phyloP scores from a whole-genome alignment of 2,888 invertebrate species.

The Sinodicranocentrus sp. region DNA sequence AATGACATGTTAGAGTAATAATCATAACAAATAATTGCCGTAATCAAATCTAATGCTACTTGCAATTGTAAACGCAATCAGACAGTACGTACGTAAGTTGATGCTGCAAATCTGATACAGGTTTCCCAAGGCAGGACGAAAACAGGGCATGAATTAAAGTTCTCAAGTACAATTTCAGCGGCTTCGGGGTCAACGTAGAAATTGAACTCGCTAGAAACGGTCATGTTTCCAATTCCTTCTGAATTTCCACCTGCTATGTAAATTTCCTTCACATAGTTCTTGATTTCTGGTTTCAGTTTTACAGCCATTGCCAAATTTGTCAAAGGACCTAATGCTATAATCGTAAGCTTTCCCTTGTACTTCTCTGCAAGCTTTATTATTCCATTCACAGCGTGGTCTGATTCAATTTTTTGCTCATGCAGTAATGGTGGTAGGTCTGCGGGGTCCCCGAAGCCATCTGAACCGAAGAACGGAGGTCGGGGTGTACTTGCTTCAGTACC shows the following conservation, averaged over 20 bases:
- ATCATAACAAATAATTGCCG: no score
- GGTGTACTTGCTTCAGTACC: constrained; percentile 75
- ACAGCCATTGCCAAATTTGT: constrained; percentile 89
- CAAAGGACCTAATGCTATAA: constrained; percentile 82
- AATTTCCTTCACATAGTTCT: constrained; percentile 65
- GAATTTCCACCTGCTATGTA: constrained; percentile 75
- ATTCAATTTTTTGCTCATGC: constrained; percentile 30
- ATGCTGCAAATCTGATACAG: constrained; percentile 78
- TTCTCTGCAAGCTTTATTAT: constrained; percentile 74
- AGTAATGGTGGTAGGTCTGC: constrained; percentile 64
- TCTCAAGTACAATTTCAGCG: constrained; percentile 85
- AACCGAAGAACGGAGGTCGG: constrained; percentile 78
- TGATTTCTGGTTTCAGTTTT: constrained; percentile 82
- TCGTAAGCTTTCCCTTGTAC: constrained; percentile 76
- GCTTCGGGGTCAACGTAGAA: constrained; percentile 89
- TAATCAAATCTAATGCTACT: no score
- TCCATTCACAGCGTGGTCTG: constrained; percentile 75
- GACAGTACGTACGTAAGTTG: constrained; percentile 60
- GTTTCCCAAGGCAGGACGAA: constrained; percentile 86
- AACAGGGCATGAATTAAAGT: constrained; percentile 81
- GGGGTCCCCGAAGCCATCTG: constrained; percentile 78
- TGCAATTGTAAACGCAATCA: no score
- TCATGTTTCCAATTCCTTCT: constrained; percentile 81
- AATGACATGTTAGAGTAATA: background rate
- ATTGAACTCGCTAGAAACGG: constrained; percentile 86